Base-by-base conservation (phyloP, 2,888 invertebrate species). In the Meteorus colon region DNA sequence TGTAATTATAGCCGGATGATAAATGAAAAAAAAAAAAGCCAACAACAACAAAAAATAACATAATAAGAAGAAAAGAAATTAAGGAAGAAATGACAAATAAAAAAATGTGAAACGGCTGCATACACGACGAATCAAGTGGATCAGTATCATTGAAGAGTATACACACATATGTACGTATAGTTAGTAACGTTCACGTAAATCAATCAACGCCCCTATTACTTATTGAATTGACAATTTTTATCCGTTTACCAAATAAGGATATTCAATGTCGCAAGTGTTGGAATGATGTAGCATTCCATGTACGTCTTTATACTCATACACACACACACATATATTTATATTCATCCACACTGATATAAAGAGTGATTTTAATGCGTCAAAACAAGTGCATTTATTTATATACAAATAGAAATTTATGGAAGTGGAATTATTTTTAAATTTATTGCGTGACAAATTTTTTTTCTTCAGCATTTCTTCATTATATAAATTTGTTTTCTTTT, bases 191-290 rank as follows among this genome's bases (percentile, higher is more conserved):
- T 60, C 34, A 60, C 31, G 67, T 75, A 70, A 67, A 76, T 76
- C 76, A 76, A 76, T 76, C 76, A 76, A 60, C 24, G 45, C 37
- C 34, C 62, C 62, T 72, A 72, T 72, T 72, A 72, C 48, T 72
- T 72, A 72, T 72, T 29, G 62, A 63, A 72, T 72, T 72, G 72
- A 72, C 72, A 62, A 48, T 72, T 72, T 72, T 63, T 55, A 55
- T 55, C 55, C 55, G 71, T 62, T 62, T 16, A 62, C 59, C 27
- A n/a, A 48, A 60, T 45, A 67, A 45, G 41, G 71, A 34, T 29
- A 60, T 71, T 45, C 41, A 41, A 67, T 66, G 74, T 45, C 59
- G 37, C 67, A 68, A 74, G 74, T 74, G 74, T 74, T 74, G 60
- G 29, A 74, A 74, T 68, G 67, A 68, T 74, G 74, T 67, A 74